Evolutionary conservation across 2,113 vertebrate species (phyloP).

Genomic region (Podocnemis expansa): DNA sequence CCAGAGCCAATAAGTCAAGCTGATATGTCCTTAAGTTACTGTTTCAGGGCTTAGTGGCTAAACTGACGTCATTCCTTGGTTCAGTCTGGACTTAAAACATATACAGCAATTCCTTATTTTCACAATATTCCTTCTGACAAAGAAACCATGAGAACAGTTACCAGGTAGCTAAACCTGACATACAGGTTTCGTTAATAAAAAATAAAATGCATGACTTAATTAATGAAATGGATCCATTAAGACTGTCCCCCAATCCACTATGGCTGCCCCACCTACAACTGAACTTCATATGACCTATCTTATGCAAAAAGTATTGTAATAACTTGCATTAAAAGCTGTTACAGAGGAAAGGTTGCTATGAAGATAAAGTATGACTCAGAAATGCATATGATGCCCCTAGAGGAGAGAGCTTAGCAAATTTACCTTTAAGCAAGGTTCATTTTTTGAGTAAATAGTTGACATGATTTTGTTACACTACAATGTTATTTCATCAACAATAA

Average conservation of each 20-base stretch:
- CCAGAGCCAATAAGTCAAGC: constrained; percentile 59
- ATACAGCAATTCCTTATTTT: constrained; percentile 82
- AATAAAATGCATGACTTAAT: constrained; percentile 85
- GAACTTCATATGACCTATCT: constrained; percentile 82
- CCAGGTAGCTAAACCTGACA: constrained; percentile 82
- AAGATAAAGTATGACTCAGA: constrained; percentile 71
- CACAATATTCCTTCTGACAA: constrained; percentile 84
- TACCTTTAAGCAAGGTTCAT: constrained; percentile 62
- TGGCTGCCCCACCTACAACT: constrained; percentile 80
- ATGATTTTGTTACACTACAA: constrained; percentile 50
- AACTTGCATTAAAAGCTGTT: constrained; percentile 79
- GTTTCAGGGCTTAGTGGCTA: constrained; percentile 64
- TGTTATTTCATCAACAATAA: constrained; percentile 67
- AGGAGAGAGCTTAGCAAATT: constrained; percentile 66
- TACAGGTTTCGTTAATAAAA: constrained; percentile 84
- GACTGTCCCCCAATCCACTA: constrained; percentile 79
- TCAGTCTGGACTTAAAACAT: constrained; percentile 82
- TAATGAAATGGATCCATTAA: constrained; percentile 85
- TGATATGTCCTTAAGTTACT: constrained; percentile 74
- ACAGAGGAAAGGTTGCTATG: constrained; percentile 70
- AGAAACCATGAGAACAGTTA: constrained; percentile 80
- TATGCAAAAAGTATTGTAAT: constrained; percentile 83
- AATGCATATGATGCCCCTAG: constrained; percentile 68
- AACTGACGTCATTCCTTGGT: constrained; percentile 72
- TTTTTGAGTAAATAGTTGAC: constrained; percentile 60